These are phyloP conservation scores for Zaprionus lineosus DNA, from an alignment of 2,888 invertebrate genomes.

Conservation along the genomic window DNA sequence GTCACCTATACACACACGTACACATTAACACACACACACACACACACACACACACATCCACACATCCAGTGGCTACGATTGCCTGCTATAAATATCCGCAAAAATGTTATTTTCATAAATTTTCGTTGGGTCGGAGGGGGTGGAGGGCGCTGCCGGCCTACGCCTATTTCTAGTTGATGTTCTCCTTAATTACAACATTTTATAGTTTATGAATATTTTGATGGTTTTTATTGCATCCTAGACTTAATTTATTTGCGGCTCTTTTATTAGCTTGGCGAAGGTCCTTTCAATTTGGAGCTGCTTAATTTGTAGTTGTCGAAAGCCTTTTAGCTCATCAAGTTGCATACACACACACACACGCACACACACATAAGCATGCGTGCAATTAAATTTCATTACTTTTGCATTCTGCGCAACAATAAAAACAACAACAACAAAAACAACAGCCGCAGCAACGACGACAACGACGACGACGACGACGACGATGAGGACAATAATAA, in stretches of 20 bases:
- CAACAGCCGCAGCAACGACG: neutral
- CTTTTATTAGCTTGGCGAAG: too few relatives aligned
- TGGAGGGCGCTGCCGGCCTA: neutral
- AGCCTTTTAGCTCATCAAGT: neutral
- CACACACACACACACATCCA: neutral
- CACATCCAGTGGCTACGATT: neutral
- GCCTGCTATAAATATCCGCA: conserved; percentile 45
- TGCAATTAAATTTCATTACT: neutral
- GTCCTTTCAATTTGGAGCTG: too few relatives aligned
- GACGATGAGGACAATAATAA: neutral
- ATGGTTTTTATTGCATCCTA: neutral
- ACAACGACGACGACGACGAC: neutral
- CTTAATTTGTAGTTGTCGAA: neutral
- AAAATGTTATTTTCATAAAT: conserved; percentile 32
- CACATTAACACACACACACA: conserved; percentile 8
- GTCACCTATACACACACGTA: conserved; percentile 1
- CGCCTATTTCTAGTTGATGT: too few relatives aligned
- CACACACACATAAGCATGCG: neutral
- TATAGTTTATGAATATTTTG: conserved; percentile 4
- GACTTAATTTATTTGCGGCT: too few relatives aligned
- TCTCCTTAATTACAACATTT: conserved; percentile 1
- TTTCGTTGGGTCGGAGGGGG: neutral
- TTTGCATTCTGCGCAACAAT: neutral
- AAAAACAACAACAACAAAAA: neutral
- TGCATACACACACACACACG: neutral